Evolutionary conservation across 2,888 invertebrate genomes (phyloP), one percentile per base, ranked within the genome.

Genomic region (Balanococcus diminutus): DNA sequence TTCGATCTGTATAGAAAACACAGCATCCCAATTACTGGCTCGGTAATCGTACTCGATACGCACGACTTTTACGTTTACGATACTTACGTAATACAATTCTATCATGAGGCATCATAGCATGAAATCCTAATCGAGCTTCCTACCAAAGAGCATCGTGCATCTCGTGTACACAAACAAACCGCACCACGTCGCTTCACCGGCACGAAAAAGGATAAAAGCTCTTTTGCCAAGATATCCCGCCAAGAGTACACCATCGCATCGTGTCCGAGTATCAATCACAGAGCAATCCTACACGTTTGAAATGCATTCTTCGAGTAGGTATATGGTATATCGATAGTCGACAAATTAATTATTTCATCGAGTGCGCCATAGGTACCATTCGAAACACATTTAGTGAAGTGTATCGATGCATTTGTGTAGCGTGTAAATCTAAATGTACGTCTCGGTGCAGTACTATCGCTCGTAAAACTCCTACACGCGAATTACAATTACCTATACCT

Each of bases 1-100:
- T n/a, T 32, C 51, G 19, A 19, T 19, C 6, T 4, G 51, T 51
- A 51, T 51, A 51, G 51, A 19, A 67, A 67, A 67, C 61, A 14
- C n/a, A n/a, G n/a, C 75, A 75, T 75, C 19, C n/a, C 75, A n/a
- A 75, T 75, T 32, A 32, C n/a, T 14, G 5, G 75, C 75, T 32
- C 19, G n/a, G 75, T 75, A 75, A 75, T 75, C 75, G 75, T 75
- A 75, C 32, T 32, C 75, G 75, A 75, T 75, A 75, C 75, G 75
- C 75, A 75, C 75, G 75, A 75, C 75, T 75, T 36, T 9, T 32
- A 75, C 75, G 31, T 75, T 75, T 75, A 32, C 31, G n/a, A 75
- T 32, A 1, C 75, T 75, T 75, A 75, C n/a, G 32, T 75, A 75
- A 75, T n/a, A 32, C 32, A 19, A 67, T 67, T 67, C 61, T n/a